Percentiles rank a stretch among this genome's conserved stretches.
Conservation (phyloP, 2,888 invertebrate genomes). For the Idaea biselata region DNA sequence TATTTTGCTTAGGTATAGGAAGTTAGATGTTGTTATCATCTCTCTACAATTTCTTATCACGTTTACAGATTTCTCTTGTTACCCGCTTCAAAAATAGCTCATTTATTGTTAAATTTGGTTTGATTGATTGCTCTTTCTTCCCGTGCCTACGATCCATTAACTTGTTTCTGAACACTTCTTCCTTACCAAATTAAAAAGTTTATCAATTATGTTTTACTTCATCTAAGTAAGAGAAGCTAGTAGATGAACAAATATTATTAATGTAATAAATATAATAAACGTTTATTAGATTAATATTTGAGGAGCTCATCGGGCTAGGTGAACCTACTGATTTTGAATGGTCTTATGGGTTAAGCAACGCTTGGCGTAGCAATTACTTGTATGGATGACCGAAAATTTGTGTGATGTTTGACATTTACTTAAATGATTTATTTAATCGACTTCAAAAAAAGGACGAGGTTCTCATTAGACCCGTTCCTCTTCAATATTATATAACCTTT, state of each 20-base stretch:
- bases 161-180: background rate
- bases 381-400: too few relatives aligned
- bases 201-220: background rate
- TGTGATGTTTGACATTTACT: too few relatives aligned
- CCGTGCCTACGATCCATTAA: background rate
- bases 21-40: background rate
- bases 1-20: background rate
- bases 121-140: background rate
- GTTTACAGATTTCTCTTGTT: background rate
- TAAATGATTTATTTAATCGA: too few relatives aligned
- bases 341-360: too few relatives aligned
- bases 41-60: background rate
- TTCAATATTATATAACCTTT: too few relatives aligned
- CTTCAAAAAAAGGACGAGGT: too few relatives aligned
- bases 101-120: background rate
- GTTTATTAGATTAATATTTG: too few relatives aligned
- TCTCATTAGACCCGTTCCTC: too few relatives aligned
- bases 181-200: background rate
- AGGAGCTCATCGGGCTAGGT: too few relatives aligned
- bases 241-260: background rate
- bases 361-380: too few relatives aligned
- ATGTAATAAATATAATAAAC: background rate
- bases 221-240: background rate
- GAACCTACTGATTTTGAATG: too few relatives aligned
- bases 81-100: background rate